Percentiles rank a stretch among this genome's conserved stretches.
Conservation (phyloP, 2,888 invertebrate species). For the Lepidonotus clava region DNA sequence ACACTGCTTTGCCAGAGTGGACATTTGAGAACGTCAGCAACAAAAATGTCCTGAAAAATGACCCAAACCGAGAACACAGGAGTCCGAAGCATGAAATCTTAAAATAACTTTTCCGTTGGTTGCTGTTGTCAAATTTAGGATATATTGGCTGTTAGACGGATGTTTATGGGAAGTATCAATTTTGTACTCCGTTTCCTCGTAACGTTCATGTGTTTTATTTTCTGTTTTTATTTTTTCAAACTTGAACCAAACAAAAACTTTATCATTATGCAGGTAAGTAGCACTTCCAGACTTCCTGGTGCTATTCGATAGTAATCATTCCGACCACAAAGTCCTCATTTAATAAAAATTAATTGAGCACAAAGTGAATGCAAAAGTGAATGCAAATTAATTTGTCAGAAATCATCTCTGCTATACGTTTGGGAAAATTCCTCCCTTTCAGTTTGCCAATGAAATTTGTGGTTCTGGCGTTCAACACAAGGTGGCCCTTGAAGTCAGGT, state of each 20-base stretch:
- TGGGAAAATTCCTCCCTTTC: too few relatives aligned
- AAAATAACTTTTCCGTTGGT: slow-evolving; percentile 30
- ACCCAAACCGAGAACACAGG: too few relatives aligned
- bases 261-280: slow-evolving; percentile 37
- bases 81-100: slow-evolving; percentile 27
- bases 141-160: slow-evolving; percentile 36
- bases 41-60: too few relatives aligned
- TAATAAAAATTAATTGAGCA: too few relatives aligned
- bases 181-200: slow-evolving; percentile 19
- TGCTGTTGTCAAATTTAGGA: slow-evolving; percentile 46
- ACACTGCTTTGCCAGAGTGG: too few relatives aligned
- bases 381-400: too few relatives aligned
- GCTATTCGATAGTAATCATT: neutral
- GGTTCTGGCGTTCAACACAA: neutral
- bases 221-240: slow-evolving; percentile 16
- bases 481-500: slow-evolving; percentile 46
- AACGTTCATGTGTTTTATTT: slow-evolving; percentile 27
- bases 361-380: too few relatives aligned
- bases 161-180: slow-evolving; percentile 48
- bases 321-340: too few relatives aligned
- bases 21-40: too few relatives aligned
- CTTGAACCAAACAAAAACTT: slow-evolving; percentile 29
- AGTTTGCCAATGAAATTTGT: too few relatives aligned
- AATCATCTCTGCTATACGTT: too few relatives aligned
- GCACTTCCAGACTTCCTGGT: slow-evolving; percentile 40